Base-by-base conservation (phyloP, 1,140 invertebrate species). In the Drosophila pandora region DNA sequence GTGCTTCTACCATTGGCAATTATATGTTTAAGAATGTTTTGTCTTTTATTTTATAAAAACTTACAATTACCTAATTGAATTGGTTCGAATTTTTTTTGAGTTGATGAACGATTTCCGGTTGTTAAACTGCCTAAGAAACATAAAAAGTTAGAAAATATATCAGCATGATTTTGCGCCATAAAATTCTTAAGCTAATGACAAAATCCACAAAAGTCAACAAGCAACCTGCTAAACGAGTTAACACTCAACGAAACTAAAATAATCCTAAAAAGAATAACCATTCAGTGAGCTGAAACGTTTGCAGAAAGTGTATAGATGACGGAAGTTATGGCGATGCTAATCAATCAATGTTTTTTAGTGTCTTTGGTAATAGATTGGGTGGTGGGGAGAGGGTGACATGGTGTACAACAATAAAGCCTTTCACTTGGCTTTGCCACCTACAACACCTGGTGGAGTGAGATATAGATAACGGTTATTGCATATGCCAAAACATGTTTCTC, bases 181-280 rank as follows among this genome's bases (percentile, higher is more conserved):
- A 83, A 84, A 71, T 71, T 55, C 71, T 76, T 84, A 49, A 59
- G 57, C 49, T 83, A 84, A 83, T 83, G 80, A 84, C 80, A 84
- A 84, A 84, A 69, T 83, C 79, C 68, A 80, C 47, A 50, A 53
- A 68, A 57, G 56, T 50, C 49, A 72, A 69, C 54, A 72, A 59
- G 56, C 70, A 79, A 79, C 79, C 70, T 39, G 79, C 76, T 74
- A 83, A 83, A 84, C 79, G 65, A 39, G 79, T 83, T 81, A 49
- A 23, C 37, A 45, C 30, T 30, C 9, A 10, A 56, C 32, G 2
- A 61, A 39, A 61, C 32, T 45, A 7, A 39, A 23, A 73, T 37
- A 47, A 25, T 1, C 25, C 4, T 10, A 37, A 13, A 25, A 39
- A 56, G 55, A 70, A 79, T 41, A 54, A 53, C 25, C 45, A 21